Percentiles rank a stretch among this genome's conserved stretches.
phyloP scores from a whole-genome alignment of 2,113 vertebrate genomes.

The Plecturocebus donacophilus region DNA sequence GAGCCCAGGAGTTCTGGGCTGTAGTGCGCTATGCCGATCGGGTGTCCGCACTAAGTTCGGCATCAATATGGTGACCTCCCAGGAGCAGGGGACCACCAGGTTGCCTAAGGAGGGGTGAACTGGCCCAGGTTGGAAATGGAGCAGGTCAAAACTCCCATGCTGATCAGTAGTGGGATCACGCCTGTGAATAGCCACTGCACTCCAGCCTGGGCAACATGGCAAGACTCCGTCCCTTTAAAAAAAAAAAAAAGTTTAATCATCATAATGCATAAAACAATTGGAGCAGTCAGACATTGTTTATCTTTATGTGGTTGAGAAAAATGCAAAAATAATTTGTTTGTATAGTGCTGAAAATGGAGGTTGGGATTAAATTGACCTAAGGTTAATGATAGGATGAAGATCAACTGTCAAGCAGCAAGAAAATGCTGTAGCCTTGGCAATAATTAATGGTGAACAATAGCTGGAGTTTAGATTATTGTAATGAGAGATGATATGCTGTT shows the following conservation, averaged over 20 bases:
- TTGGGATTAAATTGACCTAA: constrained; percentile 81
- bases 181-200: too few species aligned
- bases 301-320: constrained; percentile 77
- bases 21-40: too few species aligned
- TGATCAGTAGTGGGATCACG: too few species aligned
- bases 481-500: constrained; percentile 83
- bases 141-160: too few species aligned
- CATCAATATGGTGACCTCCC: too few species aligned
- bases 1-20: too few species aligned
- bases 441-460: constrained; percentile 86
- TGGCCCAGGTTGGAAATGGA: too few species aligned
- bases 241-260: constrained; percentile 76
- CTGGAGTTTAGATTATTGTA: constrained; percentile 84
- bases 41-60: too few species aligned
- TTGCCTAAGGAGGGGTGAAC: too few species aligned
- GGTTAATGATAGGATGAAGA: constrained; percentile 85
- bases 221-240: too few species aligned
- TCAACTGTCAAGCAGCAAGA: constrained; percentile 83
- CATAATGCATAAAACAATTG: constrained; percentile 60
- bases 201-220: too few species aligned
- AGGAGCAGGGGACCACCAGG: too few species aligned
- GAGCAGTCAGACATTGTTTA: constrained; percentile 75
- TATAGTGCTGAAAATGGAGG: constrained; percentile 80
- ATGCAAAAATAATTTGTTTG: constrained; percentile 77
- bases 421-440: constrained; percentile 82